Percentiles rank a stretch among this genome's conserved stretches.
These are phyloP conservation scores for Rhinolophus sinicus DNA, from an alignment of 2,113 vertebrate genomes.

Conservation along the genomic window DNA sequence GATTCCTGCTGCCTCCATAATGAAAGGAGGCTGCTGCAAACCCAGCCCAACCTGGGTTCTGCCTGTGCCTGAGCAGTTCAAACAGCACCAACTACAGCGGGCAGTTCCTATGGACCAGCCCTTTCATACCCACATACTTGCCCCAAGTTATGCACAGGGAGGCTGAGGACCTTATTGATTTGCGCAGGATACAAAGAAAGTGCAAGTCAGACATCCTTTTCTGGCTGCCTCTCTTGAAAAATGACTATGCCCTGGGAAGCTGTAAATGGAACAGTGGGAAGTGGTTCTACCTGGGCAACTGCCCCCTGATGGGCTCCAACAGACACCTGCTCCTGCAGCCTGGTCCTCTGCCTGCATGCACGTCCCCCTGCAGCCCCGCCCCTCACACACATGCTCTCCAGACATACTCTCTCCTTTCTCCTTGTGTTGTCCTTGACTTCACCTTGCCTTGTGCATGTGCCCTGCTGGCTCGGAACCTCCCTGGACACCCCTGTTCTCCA, in stretches of 20 bases:
- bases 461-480: background rate
- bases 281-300: constrained; percentile 48
- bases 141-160: background rate
- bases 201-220: background rate
- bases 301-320: background rate
- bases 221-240: background rate
- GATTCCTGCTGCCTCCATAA: background rate
- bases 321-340: background rate
- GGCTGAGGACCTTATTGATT: background rate
- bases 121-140: fast-evolving
- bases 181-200: background rate
- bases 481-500: background rate
- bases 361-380: fast-evolving
- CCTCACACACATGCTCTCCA: background rate
- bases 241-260: background rate
- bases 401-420: too few relatives aligned
- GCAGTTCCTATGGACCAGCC: background rate
- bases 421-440: background rate
- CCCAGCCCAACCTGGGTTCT: background rate
- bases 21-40: background rate
- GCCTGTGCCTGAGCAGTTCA: fast-evolving
- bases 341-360: fast-evolving
- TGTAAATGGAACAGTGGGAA: constrained; percentile 7
- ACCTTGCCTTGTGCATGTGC: fast-evolving
- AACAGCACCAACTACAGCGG: fast-evolving